phyloP scores from a whole-genome alignment of 2,888 invertebrate genomes.

The Gastracanthus pulcherrimus region DNA sequence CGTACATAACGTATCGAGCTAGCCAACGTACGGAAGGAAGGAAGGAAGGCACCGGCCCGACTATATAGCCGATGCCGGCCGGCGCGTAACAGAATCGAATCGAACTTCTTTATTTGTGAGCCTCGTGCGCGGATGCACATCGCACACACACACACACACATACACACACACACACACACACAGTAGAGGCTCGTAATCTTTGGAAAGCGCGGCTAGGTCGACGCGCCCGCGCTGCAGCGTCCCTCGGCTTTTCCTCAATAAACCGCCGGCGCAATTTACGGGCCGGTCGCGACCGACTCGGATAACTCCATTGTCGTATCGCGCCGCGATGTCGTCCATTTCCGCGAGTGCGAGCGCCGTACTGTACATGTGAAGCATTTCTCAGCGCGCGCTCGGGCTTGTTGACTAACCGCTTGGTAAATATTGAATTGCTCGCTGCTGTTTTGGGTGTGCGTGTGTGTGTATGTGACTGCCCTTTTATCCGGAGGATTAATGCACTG shows the following conservation, averaged over 20 bases:
- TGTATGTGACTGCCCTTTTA: not conserved
- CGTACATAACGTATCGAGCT: no score
- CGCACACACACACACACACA: no score
- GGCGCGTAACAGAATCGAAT: no score
- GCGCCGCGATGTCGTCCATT: not conserved
- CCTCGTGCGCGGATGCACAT: no score
- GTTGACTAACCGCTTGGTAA: slow-evolving; percentile 37
- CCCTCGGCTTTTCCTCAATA: not conserved
- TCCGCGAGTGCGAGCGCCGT: not conserved
- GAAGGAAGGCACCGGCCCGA: not conserved
- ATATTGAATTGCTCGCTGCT: slow-evolving; percentile 12
- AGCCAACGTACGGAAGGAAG: not conserved
- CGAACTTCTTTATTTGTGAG: slow-evolving; percentile 34
- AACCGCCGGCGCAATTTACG: slow-evolving; percentile 19
- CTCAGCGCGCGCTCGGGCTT: not conserved
- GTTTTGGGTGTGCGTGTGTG: not conserved
- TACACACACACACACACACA: no score
- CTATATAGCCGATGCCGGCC: not conserved
- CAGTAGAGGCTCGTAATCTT: slow-evolving; percentile 21
- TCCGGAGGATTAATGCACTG: slow-evolving; percentile 19
- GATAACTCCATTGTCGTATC: slow-evolving; percentile 28
- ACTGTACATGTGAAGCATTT: not conserved
- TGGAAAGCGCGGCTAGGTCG: not conserved
- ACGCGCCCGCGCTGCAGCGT: not conserved
- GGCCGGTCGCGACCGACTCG: not conserved